Base-by-base conservation (phyloP, 2,113 vertebrate species). In the Leucopsar rothschildi region DNA sequence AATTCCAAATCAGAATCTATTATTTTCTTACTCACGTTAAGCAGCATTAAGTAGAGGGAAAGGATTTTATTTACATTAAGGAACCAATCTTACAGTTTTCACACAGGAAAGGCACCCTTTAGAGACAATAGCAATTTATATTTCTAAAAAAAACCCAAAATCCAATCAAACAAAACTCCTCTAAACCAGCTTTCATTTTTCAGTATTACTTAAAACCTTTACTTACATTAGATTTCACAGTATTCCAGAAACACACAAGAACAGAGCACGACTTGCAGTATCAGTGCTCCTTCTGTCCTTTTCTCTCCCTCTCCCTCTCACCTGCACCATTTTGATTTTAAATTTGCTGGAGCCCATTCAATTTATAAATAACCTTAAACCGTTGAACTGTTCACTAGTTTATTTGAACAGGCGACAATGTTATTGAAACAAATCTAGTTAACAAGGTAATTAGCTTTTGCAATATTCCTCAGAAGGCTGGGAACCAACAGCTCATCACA, bases 1-100 rank as follows among this genome's bases (percentile, higher is more conserved):
- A 96, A 89, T 68, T 93, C 56, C 72, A 94, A 88, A 94, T 92
- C 82, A 93, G 80, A 89, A 93, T 78, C 69, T 86, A 57, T 94
- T 84, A 53, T 92, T 92, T 94, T 78, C 86, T 60, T 88, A 88
- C 33, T 52, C 37, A 45, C 35, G 20, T 86, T 91, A 93, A 92
- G 82, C 75, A 93, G 60, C 5, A 0, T 86, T 92, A 85, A 82
- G 49, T 56, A 82, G 65, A 88, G 7, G 44, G n/a, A 90, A 92
- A 53, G 21, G 61, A 27, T 96, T 90, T 90, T 92, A 40, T 96
- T 94, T 75, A 69, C n/a, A 31, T 79, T 93, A 78, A 81, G 56
- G 40, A 84, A 72, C 28, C 64, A 90, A 25, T 76, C 56, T 55
- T 64, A 66, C 47, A 40, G 31, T 92, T 93, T 95, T 93, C 42